Evolutionary conservation across 2,113 vertebrate species (phyloP).

Genomic region (Zosterops pallidus): DNA sequence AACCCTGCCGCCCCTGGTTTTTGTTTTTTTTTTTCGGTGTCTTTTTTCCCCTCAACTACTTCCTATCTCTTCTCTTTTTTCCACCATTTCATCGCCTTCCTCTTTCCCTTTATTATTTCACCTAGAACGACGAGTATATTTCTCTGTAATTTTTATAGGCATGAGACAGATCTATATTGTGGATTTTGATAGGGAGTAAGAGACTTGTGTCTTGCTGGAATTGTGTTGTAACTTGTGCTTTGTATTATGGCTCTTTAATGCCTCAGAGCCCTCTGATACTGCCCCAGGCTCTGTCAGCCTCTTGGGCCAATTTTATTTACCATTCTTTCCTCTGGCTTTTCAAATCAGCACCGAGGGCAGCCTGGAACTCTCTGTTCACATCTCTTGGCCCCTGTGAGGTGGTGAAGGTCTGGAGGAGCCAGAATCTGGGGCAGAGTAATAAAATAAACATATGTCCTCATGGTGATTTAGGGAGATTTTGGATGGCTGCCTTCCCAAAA

Average conservation of each 20-base stretch:
- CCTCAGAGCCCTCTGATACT: neutral
- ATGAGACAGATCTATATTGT: neutral
- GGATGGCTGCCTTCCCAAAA: neutral
- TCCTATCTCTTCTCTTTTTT: neutral
- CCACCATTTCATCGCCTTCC: neutral
- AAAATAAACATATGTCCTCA: neutral
- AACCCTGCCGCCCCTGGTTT: neutral
- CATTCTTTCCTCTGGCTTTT: neutral
- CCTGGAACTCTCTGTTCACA: neutral
- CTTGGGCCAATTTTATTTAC: neutral
- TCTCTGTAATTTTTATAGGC: conserved; percentile 14
- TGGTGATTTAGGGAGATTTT: neutral
- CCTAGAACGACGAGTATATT: neutral
- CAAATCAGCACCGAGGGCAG: neutral
- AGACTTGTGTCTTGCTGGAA: neutral
- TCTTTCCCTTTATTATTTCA: conserved; percentile 1
- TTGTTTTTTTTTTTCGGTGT: rapidly evolving
- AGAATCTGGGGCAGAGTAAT: neutral
- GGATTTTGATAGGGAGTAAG: neutral
- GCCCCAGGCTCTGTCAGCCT: neutral
- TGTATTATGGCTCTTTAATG: neutral
- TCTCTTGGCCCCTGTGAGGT: neutral
- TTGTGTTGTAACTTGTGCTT: neutral
- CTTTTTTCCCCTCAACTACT: neutral
- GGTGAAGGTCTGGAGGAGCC: neutral